Percentiles rank a stretch among this genome's conserved stretches.
These are phyloP conservation scores for Nycteola revayana DNA, from an alignment of 2,888 invertebrate species.

Conservation along the genomic window DNA sequence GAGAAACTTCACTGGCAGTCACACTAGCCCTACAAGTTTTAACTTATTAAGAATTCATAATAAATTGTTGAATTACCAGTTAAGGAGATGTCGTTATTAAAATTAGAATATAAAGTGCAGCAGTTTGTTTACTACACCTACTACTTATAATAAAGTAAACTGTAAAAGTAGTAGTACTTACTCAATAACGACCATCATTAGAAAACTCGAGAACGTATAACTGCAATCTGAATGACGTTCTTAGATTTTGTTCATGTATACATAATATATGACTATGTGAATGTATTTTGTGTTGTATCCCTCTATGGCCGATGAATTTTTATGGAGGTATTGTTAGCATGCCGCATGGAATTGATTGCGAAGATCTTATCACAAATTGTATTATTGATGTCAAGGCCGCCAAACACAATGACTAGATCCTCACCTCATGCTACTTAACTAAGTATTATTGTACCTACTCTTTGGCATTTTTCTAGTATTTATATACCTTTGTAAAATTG, in stretches of 20 bases:
- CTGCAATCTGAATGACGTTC: too few relatives aligned
- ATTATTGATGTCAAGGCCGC: conserved; percentile 70
- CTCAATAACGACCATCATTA: too few relatives aligned
- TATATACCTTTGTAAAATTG: background rate
- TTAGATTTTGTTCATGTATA: too few relatives aligned
- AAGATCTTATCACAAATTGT: conserved; percentile 62
- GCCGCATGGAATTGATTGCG: conserved; percentile 57
- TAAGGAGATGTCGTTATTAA: too few relatives aligned
- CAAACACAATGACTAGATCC: conserved; percentile 59
- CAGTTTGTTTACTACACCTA: too few relatives aligned
- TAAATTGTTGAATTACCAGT: conserved; percentile 10
- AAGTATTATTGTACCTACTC: conserved; percentile 30
- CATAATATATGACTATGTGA: conserved; percentile 17
- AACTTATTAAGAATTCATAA: conserved; percentile 31
- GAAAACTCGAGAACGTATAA: too few relatives aligned
- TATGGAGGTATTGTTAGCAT: conserved; percentile 61
- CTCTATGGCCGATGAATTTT: conserved; percentile 40
- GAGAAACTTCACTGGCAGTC: conserved; percentile 30
- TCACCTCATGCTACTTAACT: conserved; percentile 40
- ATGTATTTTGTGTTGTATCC: conserved; percentile 29
- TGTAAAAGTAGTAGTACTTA: too few relatives aligned
- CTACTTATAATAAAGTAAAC: too few relatives aligned
- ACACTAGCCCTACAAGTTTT: conserved; percentile 25
- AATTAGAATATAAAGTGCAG: too few relatives aligned
- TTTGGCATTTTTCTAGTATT: too few relatives aligned